Percentiles rank a stretch among this genome's conserved stretches.
phyloP scores from a whole-genome alignment of 2,797 vertebrate genomes.

The Cichlasoma orientale region DNA sequence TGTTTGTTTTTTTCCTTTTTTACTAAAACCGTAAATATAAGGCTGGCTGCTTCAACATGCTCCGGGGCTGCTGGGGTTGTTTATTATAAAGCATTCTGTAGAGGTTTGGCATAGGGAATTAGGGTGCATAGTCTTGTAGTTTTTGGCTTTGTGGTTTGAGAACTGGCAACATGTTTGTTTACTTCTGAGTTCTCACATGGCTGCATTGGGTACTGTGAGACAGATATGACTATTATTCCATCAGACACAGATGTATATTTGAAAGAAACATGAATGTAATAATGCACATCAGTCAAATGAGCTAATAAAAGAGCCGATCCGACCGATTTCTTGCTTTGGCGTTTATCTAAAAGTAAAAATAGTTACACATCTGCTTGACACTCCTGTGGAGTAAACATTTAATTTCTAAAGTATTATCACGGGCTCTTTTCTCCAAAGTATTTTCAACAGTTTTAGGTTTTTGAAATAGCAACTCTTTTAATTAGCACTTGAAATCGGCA shows the following conservation, averaged over 20 bases:
- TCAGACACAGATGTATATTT: neutral
- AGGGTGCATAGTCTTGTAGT: conserved; percentile 19
- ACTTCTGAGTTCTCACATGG: conserved; percentile 15
- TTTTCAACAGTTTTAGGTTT: conserved; percentile 21
- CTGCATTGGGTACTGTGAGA: conserved; percentile 6
- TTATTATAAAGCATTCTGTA: conserved; percentile 29
- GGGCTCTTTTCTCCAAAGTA: conserved; percentile 11
- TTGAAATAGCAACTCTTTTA: conserved; percentile 48
- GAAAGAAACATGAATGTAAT: neutral
- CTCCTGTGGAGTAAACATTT: conserved; percentile 17
- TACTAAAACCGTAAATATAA: neutral
- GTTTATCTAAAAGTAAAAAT: conserved; percentile 1
- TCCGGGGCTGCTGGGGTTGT: conserved; percentile 29
- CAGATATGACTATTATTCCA: conserved; percentile 34
- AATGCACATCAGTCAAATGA: neutral
- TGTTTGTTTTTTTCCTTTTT: neutral
- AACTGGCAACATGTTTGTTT: conserved; percentile 48
- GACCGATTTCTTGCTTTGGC: neutral
- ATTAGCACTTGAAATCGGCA: conserved; percentile 43
- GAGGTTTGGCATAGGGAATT: conserved; percentile 21
- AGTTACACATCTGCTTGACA: neutral
- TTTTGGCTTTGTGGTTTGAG: conserved; percentile 45
- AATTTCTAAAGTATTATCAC: conserved; percentile 6
- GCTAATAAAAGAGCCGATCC: neutral
- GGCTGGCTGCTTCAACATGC: conserved; percentile 1